Evolutionary conservation across 2,113 vertebrate species (phyloP).

Genomic region (Neopipo cinnamomea): DNA sequence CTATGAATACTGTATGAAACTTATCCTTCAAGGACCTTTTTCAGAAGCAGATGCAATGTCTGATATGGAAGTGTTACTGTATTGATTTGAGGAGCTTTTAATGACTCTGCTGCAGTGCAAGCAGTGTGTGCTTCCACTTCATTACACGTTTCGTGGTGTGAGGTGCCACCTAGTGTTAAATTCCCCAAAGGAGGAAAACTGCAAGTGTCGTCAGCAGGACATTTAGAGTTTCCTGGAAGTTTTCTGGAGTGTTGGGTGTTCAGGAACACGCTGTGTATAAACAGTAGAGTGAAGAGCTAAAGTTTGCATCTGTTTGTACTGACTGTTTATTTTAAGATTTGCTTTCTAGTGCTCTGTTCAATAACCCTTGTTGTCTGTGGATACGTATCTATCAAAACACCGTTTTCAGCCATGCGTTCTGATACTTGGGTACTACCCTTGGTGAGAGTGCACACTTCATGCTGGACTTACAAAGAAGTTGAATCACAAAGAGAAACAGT

Average conservation of each 20-base stretch:
- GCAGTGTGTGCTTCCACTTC: not conserved
- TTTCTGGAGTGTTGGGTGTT: not conserved
- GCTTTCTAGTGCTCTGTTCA: not conserved
- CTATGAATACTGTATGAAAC: not conserved
- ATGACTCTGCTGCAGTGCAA: not conserved
- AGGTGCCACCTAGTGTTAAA: constrained; percentile 45
- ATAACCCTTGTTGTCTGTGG: not conserved
- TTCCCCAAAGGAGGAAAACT: not conserved
- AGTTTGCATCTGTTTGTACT: not conserved
- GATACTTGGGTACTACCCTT: too few species aligned
- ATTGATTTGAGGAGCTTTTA: not conserved
- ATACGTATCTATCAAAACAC: not conserved
- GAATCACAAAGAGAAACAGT: not conserved
- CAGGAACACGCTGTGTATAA: not conserved
- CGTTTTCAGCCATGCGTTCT: not conserved
- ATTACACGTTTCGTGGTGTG: not conserved
- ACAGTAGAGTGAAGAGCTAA: not conserved
- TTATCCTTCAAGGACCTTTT: not conserved
- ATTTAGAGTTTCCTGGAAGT: not conserved
- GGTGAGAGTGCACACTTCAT: not conserved
- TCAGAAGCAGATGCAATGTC: not conserved
- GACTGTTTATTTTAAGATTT: not conserved
- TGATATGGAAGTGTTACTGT: not conserved
- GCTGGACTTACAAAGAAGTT: not conserved
- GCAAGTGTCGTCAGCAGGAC: not conserved